Base-by-base conservation (phyloP, 2,113 vertebrate species). In the Oophaga pumilio region DNA sequence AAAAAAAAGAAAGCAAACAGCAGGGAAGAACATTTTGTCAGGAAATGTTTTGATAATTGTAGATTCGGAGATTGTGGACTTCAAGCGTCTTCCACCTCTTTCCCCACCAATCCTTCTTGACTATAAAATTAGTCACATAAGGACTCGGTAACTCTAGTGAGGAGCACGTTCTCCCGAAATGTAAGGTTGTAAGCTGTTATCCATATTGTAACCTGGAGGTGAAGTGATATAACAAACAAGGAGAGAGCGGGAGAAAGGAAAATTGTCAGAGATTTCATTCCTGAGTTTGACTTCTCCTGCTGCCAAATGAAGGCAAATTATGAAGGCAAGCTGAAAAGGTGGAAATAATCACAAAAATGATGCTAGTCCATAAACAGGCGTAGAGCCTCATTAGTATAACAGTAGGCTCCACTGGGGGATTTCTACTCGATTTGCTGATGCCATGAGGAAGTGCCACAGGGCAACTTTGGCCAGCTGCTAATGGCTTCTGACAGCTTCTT, bases 401-500 rank as follows among this genome's bases (percentile, higher is more conserved):
- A 93, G 96, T 95, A 95, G 96, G 94, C 97, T 96, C 96, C 95
- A 85, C 93, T 95, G 94, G 94, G 95, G 96, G 96, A 96, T 95
- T 96, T 96, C 95, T 95, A 94, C 96, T 95, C 94, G 92, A 95
- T 96, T 95, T 95, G 94, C 95, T 94, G 94, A 96, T 95, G 95
- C 96, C 95, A 95, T 92, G 93, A 97, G 97, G 95, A 97, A 96
- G 95, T 96, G 97, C 98, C 97, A 98, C 90, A 92, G 97, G 98
- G 96, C 94, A 94, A 95, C 97, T 96, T 95, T 93, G 95, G 96
- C 96, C 96, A 95, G 95, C 94, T 92, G 93, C 96, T 97, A 97
- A 98, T 97, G 96, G 93, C 92, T 97, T 96, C 95, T 97, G 97
- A 98, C 97, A 98, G 97, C 95, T 95, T 97, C 96, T 97, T 96